Percentiles rank a stretch among this genome's conserved stretches.
phyloP scores from a whole-genome alignment of 2,888 invertebrate species.

The Escarpia spicata region DNA sequence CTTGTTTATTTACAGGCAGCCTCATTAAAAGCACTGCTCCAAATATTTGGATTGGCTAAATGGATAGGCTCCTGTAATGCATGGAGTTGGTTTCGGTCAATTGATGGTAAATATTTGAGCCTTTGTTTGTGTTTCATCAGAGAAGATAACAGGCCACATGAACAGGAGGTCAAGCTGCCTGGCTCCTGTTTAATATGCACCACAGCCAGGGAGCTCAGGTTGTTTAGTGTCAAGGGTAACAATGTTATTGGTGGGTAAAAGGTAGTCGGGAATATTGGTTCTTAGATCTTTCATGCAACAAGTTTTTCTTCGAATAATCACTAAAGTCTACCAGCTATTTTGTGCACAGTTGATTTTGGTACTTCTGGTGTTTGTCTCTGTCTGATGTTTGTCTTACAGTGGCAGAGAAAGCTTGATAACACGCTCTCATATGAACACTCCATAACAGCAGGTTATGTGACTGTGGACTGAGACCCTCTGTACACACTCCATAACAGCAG shows the following conservation, averaged over 20 bases:
- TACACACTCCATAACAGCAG: not conserved
- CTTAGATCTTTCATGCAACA: no score
- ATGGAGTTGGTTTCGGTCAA: not conserved
- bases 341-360: no score
- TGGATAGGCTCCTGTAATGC: not conserved
- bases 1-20: not conserved
- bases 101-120: conserved; percentile 16
- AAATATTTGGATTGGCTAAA: conserved; percentile 11
- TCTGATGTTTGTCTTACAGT: not conserved
- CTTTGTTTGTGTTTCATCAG: not conserved
- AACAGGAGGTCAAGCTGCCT: not conserved
- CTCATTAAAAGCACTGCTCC: not conserved
- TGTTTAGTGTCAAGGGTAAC: not conserved
- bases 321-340: no score
- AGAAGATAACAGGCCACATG: not conserved
- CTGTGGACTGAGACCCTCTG: not conserved
- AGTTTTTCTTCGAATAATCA: no score
- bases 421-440: not conserved
- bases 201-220: not conserved
- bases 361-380: not conserved
- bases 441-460: not conserved
- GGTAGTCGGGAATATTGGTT: not conserved
- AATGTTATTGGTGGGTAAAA: not conserved
- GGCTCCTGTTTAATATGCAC: not conserved
- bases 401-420: not conserved